A percentile compares a stretch with the other conserved stretches of the same genome.
Conservation (phyloP, 2,113 vertebrate genomes). For the Heterotis niloticus region DNA sequence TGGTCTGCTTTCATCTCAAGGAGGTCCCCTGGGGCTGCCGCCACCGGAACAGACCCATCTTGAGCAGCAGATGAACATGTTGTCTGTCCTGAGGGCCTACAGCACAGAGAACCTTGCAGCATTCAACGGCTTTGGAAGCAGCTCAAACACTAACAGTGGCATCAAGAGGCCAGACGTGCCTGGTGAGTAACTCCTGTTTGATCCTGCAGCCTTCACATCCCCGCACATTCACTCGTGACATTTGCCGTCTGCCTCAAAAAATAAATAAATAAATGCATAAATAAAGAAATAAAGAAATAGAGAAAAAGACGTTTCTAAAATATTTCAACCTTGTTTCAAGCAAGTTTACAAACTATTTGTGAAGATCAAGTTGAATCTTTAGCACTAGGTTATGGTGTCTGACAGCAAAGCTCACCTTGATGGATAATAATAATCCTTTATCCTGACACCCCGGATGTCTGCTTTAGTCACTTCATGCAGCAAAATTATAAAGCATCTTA, state of each 20-base stretch:
- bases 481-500: not conserved
- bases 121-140: slow-evolving; percentile 72
- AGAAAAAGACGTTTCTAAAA: slow-evolving; percentile 61
- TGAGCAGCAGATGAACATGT: slow-evolving; percentile 79
- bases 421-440: not conserved
- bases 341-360: slow-evolving; percentile 64
- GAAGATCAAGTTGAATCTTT: slow-evolving; percentile 5
- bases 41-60: slow-evolving; percentile 71
- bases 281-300: slow-evolving; percentile 51
- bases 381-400: not conserved
- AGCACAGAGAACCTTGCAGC: slow-evolving; percentile 75
- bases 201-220: not conserved
- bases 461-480: not conserved
- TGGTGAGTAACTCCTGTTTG: slow-evolving; percentile 69
- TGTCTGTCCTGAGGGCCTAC: slow-evolving; percentile 87
- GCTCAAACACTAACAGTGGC: slow-evolving; percentile 70
- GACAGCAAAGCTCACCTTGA: not conserved
- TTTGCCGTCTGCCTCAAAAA: not conserved
- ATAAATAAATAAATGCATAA: slow-evolving; percentile 31
- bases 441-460: not conserved
- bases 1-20: slow-evolving; percentile 70
- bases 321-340: slow-evolving; percentile 70
- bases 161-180: slow-evolving; percentile 81
- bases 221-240: not conserved
- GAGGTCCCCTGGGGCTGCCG: slow-evolving; percentile 68